Percentiles rank a stretch among this genome's conserved stretches.
Conservation (phyloP, 2,888 invertebrate species). For the Ophion costatus region DNA sequence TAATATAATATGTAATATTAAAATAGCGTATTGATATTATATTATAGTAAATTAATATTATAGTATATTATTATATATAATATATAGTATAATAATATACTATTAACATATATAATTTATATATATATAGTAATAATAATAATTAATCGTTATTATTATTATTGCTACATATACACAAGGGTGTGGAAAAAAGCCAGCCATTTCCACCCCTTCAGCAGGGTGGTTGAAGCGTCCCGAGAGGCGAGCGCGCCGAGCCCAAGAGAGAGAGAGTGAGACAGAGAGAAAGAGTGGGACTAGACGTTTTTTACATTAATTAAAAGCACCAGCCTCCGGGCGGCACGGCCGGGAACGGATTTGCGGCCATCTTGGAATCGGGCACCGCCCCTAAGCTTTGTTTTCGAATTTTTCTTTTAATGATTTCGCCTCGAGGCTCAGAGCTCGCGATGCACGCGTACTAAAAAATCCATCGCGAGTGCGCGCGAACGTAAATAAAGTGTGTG, state of each 20-base stretch:
- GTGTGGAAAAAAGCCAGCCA: slow-evolving; percentile 39
- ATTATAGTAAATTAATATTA: too few relatives aligned
- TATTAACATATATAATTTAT: too few relatives aligned
- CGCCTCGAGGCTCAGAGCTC: slow-evolving; percentile 50
- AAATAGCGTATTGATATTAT: too few relatives aligned
- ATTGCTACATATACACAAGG: background rate
- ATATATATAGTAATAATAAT: too few relatives aligned
- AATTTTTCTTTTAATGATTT: slow-evolving; percentile 80
- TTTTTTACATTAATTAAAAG: slow-evolving; percentile 83
- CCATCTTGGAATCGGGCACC: slow-evolving; percentile 83
- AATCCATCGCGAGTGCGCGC: slow-evolving; percentile 3
- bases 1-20: too few relatives aligned
- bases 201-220: slow-evolving; percentile 33
- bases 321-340: slow-evolving; percentile 79
- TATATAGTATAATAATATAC: too few relatives aligned
- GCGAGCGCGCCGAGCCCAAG: too few relatives aligned
- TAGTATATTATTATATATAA: too few relatives aligned
- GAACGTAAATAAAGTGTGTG: background rate
- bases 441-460: slow-evolving; percentile 44
- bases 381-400: slow-evolving; percentile 81
- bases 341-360: slow-evolving; percentile 72
- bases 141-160: too few relatives aligned
- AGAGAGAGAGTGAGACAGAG: slow-evolving; percentile 24
- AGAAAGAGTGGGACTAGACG: slow-evolving; percentile 49
- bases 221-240: slow-evolving; percentile 37